A percentile compares a stretch with the other conserved stretches of the same genome.
phyloP scores from a whole-genome alignment of 2,113 vertebrate genomes.

The Speoplatyrhinus poulsoni region DNA sequence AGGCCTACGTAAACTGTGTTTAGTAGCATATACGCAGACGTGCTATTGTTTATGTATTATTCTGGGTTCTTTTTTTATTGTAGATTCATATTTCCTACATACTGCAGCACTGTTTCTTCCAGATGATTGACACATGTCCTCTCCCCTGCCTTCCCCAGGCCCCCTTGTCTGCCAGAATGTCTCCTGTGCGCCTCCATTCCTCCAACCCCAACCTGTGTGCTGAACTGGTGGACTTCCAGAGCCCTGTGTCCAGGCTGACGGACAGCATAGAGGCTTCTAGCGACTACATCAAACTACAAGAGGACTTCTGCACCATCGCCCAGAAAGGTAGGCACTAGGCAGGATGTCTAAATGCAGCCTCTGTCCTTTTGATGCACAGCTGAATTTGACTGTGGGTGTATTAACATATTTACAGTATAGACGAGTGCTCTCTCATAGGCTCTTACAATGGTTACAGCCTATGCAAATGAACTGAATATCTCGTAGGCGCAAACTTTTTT shows the following conservation, averaged over 20 bases:
- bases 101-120: neutral
- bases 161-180: constrained; percentile 91
- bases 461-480: neutral
- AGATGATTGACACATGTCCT: constrained; percentile 22
- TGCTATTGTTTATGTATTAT: too few relatives aligned
- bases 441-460: neutral
- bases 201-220: constrained; percentile 98
- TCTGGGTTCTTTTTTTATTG: too few relatives aligned
- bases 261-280: constrained; percentile 86
- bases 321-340: constrained; percentile 93
- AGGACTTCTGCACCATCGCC: constrained; percentile 95
- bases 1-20: too few relatives aligned
- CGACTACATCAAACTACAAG: constrained; percentile 96
- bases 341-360: neutral
- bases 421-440: neutral
- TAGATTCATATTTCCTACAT: too few relatives aligned
- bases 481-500: neutral
- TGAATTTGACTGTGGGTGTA: neutral
- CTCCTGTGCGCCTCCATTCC: constrained; percentile 90
- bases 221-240: constrained; percentile 89
- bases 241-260: constrained; percentile 81
- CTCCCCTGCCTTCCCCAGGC: constrained; percentile 75
- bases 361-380: neutral
- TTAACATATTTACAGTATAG: neutral
- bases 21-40: too few relatives aligned